Base-by-base conservation (phyloP, 2,888 invertebrate species). In the Tanaodytes sp. region DNA sequence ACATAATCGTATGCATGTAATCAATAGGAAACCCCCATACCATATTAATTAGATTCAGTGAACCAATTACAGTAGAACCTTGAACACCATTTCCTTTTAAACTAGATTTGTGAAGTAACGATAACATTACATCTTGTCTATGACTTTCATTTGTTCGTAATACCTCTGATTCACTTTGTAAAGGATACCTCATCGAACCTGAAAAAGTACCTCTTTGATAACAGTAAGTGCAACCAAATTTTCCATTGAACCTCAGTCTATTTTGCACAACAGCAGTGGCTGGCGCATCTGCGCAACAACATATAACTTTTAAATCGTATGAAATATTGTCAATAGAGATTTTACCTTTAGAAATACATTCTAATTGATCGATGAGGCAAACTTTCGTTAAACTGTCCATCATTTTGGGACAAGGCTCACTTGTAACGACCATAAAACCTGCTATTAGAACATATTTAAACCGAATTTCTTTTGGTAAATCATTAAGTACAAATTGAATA, bases 21-120 rank as follows among this genome's bases (percentile, higher is more conserved):
- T 64, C 64, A 1, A 67, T 40, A 8, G 61, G 54, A 33, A 67
- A 67, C 2, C 66, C 66, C 59, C 66, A 67, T 2, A 67, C 36
- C 54, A 67, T 61, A 20, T 67, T 55, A 9, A 67, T 9, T 11
- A 23, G 19, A n/a, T 16, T 9, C 11, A 33, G 2, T 30, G 15
- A 6, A 23, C 49, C 45, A 16, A 68, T 46, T n/a, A 12, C 46
- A 8, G 67, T 61, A 23, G 33, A n/a, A 5, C 67, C 67, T 57
- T 62, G 62, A 16, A 68, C 46, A 1, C 51, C 67, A 16, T 51
- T 39, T 1, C 49, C 23, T 40, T 45, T 42, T 1, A 52, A 15
- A 9, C n/a, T n/a, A 16, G 46, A 45, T 16, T 45, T 27, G 14
- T 14, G 16, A 39, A 30, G 48, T 16, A n/a, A 6, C 1, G 16